Conservation (phyloP, 2,797 vertebrate species). For the Gambusia yucatana region DNA sequence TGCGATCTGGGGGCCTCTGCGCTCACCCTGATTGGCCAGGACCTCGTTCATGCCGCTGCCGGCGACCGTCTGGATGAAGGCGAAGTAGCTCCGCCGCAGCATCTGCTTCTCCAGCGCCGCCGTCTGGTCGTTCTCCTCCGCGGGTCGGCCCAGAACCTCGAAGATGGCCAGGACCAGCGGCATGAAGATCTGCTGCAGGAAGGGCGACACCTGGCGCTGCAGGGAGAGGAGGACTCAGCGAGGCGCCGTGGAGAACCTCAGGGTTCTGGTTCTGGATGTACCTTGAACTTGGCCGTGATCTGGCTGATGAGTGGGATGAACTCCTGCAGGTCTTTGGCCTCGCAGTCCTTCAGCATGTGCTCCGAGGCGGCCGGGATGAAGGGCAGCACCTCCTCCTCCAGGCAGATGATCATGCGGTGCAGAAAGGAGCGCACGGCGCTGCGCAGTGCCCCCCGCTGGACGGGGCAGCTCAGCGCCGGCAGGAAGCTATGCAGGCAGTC, state of each 20-base stretch:
- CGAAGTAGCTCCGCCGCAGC: conserved; percentile 95
- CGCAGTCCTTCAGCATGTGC: conserved; percentile 98
- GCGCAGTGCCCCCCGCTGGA: conserved; percentile 90
- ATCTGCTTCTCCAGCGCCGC: conserved; percentile 97
- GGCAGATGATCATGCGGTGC: conserved; percentile 98
- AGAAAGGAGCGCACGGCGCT: conserved; percentile 96
- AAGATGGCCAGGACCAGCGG: conserved; percentile 95
- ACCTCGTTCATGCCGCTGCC: conserved; percentile 97
- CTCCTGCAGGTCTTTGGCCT: conserved; percentile 97
- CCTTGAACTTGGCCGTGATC: conserved; percentile 99
- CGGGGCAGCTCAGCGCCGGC: conserved; percentile 92
- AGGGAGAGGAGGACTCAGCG: not conserved
- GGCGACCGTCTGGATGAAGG: conserved; percentile 92
- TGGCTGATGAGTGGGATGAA: conserved; percentile 99
- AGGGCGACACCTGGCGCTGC: conserved; percentile 94
- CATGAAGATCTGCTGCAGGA: conserved; percentile 98
- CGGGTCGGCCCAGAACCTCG: conserved; percentile 90
- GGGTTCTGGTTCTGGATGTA: conserved; percentile 43
- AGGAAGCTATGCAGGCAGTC: conserved; percentile 95
- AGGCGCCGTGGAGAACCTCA: rapidly evolving
- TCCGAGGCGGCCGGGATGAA: conserved; percentile 95
- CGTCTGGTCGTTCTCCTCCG: conserved; percentile 96
- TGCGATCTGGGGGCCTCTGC: too few relatives aligned
- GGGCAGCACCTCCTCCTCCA: conserved; percentile 97
- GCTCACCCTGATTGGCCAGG: conserved; percentile 92